A percentile compares a stretch with the other conserved stretches of the same genome.
These are phyloP conservation scores for Platypus cylindrus DNA, from an alignment of 2,888 invertebrate genomes.

Conservation along the genomic window DNA sequence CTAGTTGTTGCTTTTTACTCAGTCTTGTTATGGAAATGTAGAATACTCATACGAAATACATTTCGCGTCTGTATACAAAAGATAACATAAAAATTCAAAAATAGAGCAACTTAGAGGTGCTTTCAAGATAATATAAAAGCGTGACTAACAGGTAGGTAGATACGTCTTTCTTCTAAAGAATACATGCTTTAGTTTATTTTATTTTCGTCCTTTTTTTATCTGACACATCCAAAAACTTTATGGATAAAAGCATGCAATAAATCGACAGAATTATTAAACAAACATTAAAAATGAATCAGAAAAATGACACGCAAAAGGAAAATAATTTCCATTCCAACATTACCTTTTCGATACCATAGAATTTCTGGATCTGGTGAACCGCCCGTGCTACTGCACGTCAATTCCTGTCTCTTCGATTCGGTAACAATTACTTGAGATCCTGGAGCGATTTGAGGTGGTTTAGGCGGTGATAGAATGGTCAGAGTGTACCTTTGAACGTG, in stretches of 20 bases:
- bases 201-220: too few species aligned
- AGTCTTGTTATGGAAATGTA: too few species aligned
- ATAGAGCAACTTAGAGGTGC: neutral
- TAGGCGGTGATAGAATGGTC: conserved; percentile 76
- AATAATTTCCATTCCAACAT: too few species aligned
- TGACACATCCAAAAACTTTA: too few species aligned
- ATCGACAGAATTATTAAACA: neutral
- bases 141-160: too few species aligned
- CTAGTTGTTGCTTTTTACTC: too few species aligned
- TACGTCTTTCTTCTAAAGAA: too few species aligned
- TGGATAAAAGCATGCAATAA: neutral
- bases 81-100: neutral
- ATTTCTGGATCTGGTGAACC: conserved; percentile 85
- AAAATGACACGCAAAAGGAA: too few species aligned
- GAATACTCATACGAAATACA: neutral
- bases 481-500: conserved; percentile 74
- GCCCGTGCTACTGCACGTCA: conserved; percentile 71
- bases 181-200: too few species aligned
- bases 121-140: too few species aligned
- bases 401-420: conserved; percentile 63
- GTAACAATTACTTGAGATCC: conserved; percentile 66
- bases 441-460: conserved; percentile 66
- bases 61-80: neutral
- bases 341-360: conserved; percentile 67
- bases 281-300: too few species aligned